Percentiles rank a stretch among this genome's conserved stretches.
Evolutionary conservation across 2,113 vertebrate genomes (phyloP).

Genomic region (Galemys pyrenaicus): DNA sequence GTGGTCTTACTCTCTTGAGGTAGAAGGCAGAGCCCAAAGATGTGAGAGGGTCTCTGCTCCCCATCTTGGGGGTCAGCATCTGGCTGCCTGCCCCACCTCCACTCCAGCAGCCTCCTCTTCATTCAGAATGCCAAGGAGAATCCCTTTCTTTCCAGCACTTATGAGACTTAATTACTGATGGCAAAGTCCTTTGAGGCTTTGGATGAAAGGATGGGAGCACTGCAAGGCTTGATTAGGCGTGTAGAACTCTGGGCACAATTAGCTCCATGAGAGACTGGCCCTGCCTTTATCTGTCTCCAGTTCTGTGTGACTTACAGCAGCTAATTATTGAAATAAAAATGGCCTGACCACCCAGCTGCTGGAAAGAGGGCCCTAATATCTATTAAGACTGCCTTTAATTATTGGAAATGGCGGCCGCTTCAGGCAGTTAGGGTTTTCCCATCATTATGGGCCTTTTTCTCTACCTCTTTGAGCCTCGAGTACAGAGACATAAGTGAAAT

Average conservation of each 20-base stretch:
- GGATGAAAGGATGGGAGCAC: conserved; percentile 64
- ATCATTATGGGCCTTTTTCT: conserved; percentile 43
- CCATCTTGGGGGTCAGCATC: background rate
- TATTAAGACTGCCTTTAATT: conserved; percentile 71
- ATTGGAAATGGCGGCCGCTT: conserved; percentile 60
- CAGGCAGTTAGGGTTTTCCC: conserved; percentile 69
- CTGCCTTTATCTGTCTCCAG: conserved; percentile 77
- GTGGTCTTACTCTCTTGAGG: background rate
- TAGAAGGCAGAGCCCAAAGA: background rate
- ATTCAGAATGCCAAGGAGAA: conserved; percentile 46
- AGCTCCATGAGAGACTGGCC: conserved; percentile 54
- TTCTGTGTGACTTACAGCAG: conserved; percentile 57
- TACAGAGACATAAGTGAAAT: background rate
- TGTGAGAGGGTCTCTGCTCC: background rate
- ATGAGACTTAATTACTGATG: conserved; percentile 64
- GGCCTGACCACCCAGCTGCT: conserved; percentile 72
- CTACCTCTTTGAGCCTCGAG: background rate
- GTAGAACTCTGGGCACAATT: conserved; percentile 68
- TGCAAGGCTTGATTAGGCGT: conserved; percentile 66
- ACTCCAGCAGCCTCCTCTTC: background rate
- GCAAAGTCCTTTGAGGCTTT: conserved; percentile 56
- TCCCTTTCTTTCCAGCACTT: conserved; percentile 55
- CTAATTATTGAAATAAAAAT: conserved; percentile 77
- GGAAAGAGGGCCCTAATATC: conserved; percentile 63
- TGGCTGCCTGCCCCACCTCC: background rate